Conservation (phyloP, 2,113 vertebrate species). For the Misgurnus mizolepis region DNA sequence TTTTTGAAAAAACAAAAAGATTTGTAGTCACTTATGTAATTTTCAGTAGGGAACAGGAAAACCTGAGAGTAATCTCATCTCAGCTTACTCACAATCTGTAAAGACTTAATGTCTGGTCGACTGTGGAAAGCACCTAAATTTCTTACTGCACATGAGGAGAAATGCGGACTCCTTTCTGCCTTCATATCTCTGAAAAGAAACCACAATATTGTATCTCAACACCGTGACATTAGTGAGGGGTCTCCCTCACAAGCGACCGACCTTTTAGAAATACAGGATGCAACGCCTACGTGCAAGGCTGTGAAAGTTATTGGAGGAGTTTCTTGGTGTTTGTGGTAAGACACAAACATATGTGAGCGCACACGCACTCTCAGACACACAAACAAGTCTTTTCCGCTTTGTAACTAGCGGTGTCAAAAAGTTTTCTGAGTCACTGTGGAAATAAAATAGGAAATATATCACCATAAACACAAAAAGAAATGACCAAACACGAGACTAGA, state of each 20-base stretch:
- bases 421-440: constrained; percentile 43
- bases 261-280: constrained; percentile 29
- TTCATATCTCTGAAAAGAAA: constrained; percentile 28
- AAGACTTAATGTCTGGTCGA: constrained; percentile 5
- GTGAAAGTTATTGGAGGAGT: constrained; percentile 4
- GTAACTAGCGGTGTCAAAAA: neutral
- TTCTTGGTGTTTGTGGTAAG: constrained; percentile 35
- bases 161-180: constrained; percentile 17
- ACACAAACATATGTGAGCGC: neutral
- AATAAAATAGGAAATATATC: neutral
- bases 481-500: constrained; percentile 31
- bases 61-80: neutral
- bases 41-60: neutral
- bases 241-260: constrained; percentile 32
- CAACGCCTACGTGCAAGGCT: neutral
- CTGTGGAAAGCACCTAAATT: constrained; percentile 1
- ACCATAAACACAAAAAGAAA: neutral
- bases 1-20: too few relatives aligned
- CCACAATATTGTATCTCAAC: constrained; percentile 16
- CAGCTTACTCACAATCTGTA: constrained; percentile 2
- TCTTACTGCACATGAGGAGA: neutral
- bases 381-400: constrained; percentile 36
- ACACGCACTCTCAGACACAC: constrained; percentile 7
- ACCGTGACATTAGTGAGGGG: constrained; percentile 52
- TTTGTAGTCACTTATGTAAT: too few relatives aligned